A percentile compares a stretch with the other conserved stretches of the same genome.
These are phyloP conservation scores for Hirtodrosophila histrioides DNA, from an alignment of 2,888 invertebrate species.

Conservation along the genomic window DNA sequence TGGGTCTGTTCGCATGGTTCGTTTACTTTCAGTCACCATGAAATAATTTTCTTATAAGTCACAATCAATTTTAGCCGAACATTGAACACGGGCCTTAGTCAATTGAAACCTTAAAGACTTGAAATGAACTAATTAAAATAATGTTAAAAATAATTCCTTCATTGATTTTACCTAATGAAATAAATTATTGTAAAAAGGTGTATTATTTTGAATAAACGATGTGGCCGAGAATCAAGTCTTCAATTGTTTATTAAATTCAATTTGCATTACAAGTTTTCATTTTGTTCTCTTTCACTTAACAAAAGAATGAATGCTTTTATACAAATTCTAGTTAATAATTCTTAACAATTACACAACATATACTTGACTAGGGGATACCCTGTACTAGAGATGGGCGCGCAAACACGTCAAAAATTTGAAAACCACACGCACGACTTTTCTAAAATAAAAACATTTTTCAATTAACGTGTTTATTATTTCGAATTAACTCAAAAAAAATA, in stretches of 20 bases:
- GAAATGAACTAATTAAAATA: constrained; percentile 9
- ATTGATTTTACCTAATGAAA: constrained; percentile 7
- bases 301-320: not conserved
- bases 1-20: constrained; percentile 8
- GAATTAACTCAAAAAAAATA: no score
- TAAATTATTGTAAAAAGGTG: constrained; percentile 4
- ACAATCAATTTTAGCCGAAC: constrained; percentile 13
- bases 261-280: constrained; percentile 6
- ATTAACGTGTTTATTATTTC: no score
- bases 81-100: constrained; percentile 29
- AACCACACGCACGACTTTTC: no score
- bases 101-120: constrained; percentile 34
- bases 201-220: constrained; percentile 27
- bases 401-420: no score
- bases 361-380: no score
- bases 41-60: not conserved
- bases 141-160: not conserved
- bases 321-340: not conserved
- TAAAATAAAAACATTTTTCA: no score
- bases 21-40: constrained; percentile 1
- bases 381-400: no score
- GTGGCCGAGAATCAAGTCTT: constrained; percentile 5
- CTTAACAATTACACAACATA: no score
- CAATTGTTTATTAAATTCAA: constrained; percentile 3
- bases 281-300: not conserved